Conservation (phyloP, 2,888 invertebrate genomes). For the Eupithecia exiguata region DNA sequence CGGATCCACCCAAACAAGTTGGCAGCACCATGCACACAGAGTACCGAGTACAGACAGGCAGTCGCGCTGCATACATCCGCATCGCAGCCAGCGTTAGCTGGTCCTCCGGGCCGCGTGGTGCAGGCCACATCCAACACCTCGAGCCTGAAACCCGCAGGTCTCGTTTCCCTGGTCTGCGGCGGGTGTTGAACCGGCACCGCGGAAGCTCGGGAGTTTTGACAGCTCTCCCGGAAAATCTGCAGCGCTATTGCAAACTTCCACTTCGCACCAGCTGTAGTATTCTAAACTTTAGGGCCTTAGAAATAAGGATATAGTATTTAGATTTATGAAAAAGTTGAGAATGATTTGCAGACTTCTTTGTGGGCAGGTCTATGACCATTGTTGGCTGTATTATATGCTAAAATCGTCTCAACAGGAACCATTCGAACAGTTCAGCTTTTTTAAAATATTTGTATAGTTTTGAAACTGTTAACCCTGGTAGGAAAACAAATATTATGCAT, state of each 20-base stretch:
- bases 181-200: constrained; percentile 67
- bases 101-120: constrained; percentile 53
- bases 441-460: background rate
- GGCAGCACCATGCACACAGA: constrained; percentile 57
- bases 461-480: background rate
- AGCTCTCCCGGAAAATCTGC: constrained; percentile 75
- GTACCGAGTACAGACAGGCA: constrained; percentile 38
- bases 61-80: constrained; percentile 54
- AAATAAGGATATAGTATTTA: constrained; percentile 38
- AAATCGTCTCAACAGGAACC: background rate
- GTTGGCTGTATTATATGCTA: constrained; percentile 21
- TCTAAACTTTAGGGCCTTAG: constrained; percentile 46
- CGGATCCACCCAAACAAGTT: background rate
- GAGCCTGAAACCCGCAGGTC: constrained; percentile 56
- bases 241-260: constrained; percentile 56
- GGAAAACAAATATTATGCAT: constrained; percentile 25
- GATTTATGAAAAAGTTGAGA: constrained; percentile 20
- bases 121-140: constrained; percentile 34
- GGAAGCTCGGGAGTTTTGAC: constrained; percentile 74
- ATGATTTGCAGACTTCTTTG: constrained; percentile 36
- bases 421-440: background rate
- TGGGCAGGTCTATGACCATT: constrained; percentile 38
- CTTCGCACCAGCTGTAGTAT: constrained; percentile 41
- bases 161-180: constrained; percentile 50
- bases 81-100: constrained; percentile 39